Conservation (phyloP, 1,140 invertebrate species). For the Bombus superbus region DNA sequence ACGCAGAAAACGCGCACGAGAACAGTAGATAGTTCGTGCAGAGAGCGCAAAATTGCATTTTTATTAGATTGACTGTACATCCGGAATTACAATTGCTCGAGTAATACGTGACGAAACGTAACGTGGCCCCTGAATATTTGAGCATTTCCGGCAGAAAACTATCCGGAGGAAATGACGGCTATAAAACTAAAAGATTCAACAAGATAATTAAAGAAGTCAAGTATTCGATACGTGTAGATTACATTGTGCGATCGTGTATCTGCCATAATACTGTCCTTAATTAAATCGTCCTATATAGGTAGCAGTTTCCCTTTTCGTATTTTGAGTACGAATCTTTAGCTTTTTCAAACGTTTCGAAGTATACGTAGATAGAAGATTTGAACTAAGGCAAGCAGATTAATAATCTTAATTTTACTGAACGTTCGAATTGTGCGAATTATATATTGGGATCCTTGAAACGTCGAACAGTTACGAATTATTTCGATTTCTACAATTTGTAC, state of each 20-base stretch:
- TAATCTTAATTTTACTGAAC: background rate
- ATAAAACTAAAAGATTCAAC: background rate
- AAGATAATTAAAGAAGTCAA: background rate
- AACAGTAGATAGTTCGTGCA: too few relatives aligned
- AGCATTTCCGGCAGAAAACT: background rate
- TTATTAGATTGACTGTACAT: background rate
- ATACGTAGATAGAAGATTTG: background rate
- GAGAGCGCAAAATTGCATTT: slow-evolving; percentile 4
- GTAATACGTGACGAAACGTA: background rate
- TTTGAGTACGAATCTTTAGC: background rate
- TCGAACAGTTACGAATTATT: background rate
- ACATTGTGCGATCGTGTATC: background rate
- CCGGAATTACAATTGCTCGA: background rate
- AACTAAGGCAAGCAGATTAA: background rate
- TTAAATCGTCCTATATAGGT: background rate
- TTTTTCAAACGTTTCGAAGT: too few relatives aligned
- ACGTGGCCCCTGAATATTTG: slow-evolving; percentile 1
- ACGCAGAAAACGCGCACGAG: slow-evolving; percentile 10
- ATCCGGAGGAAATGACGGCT: background rate
- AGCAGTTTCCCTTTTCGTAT: background rate
- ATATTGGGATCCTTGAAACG: background rate
- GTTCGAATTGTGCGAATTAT: background rate
- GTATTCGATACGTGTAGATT: background rate
- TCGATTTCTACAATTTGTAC: background rate
- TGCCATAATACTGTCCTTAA: fast-evolving